Evolutionary conservation across 1,140 invertebrate species (phyloP), one percentile per base, ranked within the genome.

Genomic region (Matsumurasca onukii): DNA sequence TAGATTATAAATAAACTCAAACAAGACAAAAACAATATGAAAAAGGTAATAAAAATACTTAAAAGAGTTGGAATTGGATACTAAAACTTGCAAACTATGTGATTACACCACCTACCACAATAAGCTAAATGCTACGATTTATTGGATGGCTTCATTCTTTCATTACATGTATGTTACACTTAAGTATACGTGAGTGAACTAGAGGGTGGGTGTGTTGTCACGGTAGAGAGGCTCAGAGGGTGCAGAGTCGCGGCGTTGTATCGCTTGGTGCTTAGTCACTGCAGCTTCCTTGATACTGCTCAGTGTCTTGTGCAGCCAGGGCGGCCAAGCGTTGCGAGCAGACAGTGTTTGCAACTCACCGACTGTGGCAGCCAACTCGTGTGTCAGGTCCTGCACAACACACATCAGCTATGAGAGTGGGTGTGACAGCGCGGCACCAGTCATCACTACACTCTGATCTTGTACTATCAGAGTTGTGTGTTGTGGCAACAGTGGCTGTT

Each of bases 241-340:
- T 39, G 34, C 34, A 9, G 34, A 39, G 34, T 39, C 34, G 17
- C 34, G 34, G 34, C 34, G 34, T 9, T 39, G 34, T 9, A 39
- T 17, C 5, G 34, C 34, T 9, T n/a, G n/a, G n/a, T 39, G 5
- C 34, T 39, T 39, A 17, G 34, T 39, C 5, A 39, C 71, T 3
- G 86, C 82, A 1, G 82, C 90, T 76, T 91, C 89, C 77, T 87
- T 86, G 61, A 90, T 85, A 1, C 87, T 88, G 51, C 82, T 88
- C 71, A 95, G 81, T 0, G 94, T 97, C 80, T 95, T 95, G 59
- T 92, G 91, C 15, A 97, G 84, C 95, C 95, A 97, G 1, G 91
- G 90, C 1, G 90, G 86, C 83, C 90, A 91, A 29, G 86, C 86
- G 66, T 90, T 90, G 68, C 89, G 89, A 68, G 83, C 85, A 78